Evolutionary conservation across 2,888 invertebrate genomes (phyloP).

Genomic region (Deilephila elpenor): DNA sequence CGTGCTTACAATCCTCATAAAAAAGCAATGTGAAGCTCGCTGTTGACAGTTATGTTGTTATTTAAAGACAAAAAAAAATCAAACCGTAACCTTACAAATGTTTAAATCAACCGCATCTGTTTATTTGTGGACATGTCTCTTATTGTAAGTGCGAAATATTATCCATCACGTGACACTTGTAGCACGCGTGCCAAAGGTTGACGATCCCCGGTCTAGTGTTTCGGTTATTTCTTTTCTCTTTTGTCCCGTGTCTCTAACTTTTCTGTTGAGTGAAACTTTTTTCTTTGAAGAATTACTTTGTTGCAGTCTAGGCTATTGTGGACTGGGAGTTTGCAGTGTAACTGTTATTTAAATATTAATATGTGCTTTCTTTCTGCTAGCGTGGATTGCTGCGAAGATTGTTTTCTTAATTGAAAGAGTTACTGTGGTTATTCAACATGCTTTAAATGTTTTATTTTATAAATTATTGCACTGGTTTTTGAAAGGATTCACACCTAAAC

Average conservation of each 20-base stretch:
- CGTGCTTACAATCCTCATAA: no score
- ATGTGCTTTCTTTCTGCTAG: constrained; percentile 3
- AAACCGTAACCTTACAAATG: no score
- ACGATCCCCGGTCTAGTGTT: not conserved
- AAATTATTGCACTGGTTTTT: not conserved
- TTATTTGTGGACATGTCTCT: not conserved
- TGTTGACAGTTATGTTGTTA: no score
- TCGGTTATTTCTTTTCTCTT: constrained; percentile 31
- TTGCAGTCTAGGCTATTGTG: not conserved
- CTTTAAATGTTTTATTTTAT: not conserved
- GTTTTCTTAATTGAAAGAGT: not conserved
- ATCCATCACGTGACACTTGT: not conserved
- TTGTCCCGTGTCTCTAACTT: constrained; percentile 6
- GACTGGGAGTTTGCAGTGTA: not conserved
- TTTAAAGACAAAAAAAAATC: no score
- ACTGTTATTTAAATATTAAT: constrained; percentile 10
- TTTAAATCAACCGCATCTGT: not conserved
- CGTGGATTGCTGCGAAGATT: constrained; percentile 6
- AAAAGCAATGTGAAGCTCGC: no score
- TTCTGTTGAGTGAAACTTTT: constrained; percentile 22
- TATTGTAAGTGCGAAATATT: not conserved
- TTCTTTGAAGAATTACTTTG: constrained; percentile 16
- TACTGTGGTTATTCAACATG: not conserved
- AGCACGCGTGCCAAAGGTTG: not conserved
- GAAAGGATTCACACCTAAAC: no score